These are phyloP conservation scores for Coluber constrictor DNA, from an alignment of 2,797 vertebrate species.

Conservation along the genomic window DNA sequence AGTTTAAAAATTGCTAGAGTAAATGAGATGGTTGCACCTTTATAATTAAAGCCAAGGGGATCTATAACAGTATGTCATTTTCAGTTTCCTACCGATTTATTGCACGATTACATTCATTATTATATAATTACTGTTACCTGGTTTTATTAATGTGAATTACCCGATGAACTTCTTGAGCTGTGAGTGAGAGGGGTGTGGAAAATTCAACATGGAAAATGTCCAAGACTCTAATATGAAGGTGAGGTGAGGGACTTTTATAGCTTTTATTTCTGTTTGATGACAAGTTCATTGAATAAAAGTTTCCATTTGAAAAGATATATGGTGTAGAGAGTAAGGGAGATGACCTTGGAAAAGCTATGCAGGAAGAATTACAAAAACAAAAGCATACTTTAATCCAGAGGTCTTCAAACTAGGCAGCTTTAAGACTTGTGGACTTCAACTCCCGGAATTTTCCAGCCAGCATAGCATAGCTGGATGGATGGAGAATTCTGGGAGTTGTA, in stretches of 20 bases:
- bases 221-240: background rate
- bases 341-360: background rate
- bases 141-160: slow-evolving; percentile 29
- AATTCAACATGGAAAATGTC: background rate
- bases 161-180: slow-evolving; percentile 11
- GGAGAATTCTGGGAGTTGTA: too few relatives aligned
- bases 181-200: slow-evolving; percentile 8
- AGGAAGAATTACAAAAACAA: background rate
- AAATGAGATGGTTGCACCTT: slow-evolving; percentile 57
- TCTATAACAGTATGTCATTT: slow-evolving; percentile 53
- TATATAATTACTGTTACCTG: slow-evolving; percentile 49
- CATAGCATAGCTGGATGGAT: too few relatives aligned
- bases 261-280: background rate
- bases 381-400: background rate
- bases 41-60: slow-evolving; percentile 58
- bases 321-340: background rate
- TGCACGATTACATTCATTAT: slow-evolving; percentile 52
- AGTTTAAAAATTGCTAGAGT: slow-evolving; percentile 57
- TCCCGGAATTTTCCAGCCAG: too few relatives aligned
- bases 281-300: background rate
- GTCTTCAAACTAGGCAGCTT: too few relatives aligned
- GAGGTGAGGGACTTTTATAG: background rate
- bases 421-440: too few relatives aligned
- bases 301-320: background rate
- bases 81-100: slow-evolving; percentile 54